These are phyloP conservation scores for Lipotes vexillifer DNA, from an alignment of 2,113 vertebrate genomes.

Conservation along the genomic window DNA sequence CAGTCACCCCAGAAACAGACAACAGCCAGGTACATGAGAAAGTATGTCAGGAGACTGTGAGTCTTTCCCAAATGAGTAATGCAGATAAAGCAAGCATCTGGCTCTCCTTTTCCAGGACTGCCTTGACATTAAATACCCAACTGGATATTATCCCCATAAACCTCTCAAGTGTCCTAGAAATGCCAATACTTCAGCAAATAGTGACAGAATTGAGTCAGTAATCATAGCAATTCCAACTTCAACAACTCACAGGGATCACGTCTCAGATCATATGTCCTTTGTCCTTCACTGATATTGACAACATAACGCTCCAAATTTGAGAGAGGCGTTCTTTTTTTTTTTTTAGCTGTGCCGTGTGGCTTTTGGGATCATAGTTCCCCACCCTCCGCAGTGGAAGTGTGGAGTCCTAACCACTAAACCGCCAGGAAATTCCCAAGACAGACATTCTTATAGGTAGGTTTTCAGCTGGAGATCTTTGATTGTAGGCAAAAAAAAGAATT, in stretches of 20 bases:
- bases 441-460: not conserved
- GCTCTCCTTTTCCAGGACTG: not conserved
- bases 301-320: not conserved
- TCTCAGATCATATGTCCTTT: not conserved
- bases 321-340: not conserved
- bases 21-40: not conserved
- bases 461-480: not conserved
- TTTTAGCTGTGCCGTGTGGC: too few relatives aligned
- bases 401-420: too few relatives aligned
- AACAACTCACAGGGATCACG: constrained; percentile 8
- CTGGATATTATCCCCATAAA: not conserved
- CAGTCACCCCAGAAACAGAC: not conserved
- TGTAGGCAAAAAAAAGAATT: not conserved
- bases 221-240: not conserved
- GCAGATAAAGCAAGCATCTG: not conserved
- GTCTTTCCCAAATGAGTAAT: constrained; percentile 7
- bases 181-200: not conserved
- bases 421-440: not conserved
- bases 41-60: not conserved
- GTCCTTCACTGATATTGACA: not conserved
- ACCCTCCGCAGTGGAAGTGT: too few relatives aligned
- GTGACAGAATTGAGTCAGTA: not conserved
- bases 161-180: not conserved
- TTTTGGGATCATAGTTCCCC: too few relatives aligned
- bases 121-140: not conserved